These are phyloP conservation scores for Campodea augens DNA, from an alignment of 1,140 invertebrate genomes.

Conservation along the genomic window DNA sequence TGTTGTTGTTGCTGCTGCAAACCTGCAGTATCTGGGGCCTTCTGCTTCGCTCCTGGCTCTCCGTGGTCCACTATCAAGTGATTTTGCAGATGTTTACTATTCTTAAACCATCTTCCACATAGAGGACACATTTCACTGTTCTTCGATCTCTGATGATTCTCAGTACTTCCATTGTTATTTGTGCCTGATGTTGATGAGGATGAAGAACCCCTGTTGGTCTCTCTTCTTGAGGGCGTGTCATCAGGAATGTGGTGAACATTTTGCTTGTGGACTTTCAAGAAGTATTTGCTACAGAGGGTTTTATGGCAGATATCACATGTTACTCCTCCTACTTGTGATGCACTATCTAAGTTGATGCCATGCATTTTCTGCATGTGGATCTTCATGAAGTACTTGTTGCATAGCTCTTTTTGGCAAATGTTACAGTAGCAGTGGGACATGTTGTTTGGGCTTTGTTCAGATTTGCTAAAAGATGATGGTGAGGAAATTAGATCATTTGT, in stretches of 20 bases:
- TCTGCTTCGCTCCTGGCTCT: conserved; percentile 43
- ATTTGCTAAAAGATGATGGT: conserved; percentile 1
- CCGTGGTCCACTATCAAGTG: conserved; percentile 76
- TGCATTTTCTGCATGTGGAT: conserved; percentile 99
- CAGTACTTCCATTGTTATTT: conserved; percentile 30
- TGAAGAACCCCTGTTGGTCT: conserved; percentile 20
- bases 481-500: too few relatives aligned
- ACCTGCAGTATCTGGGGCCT: conserved; percentile 32
- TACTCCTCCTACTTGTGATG: conserved; percentile 74
- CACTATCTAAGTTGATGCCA: conserved; percentile 85
- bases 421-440: conserved; percentile 72
- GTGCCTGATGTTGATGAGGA: conserved; percentile 12
- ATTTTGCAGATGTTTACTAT: conserved; percentile 70
- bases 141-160: conserved; percentile 37
- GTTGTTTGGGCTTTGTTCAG: conserved; percentile 24
- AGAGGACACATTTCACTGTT: conserved; percentile 66
- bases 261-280: conserved; percentile 87
- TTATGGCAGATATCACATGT: conserved; percentile 95
- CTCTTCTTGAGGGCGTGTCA: conserved; percentile 24
- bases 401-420: conserved; percentile 97
- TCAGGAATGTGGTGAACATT: conserved; percentile 90
- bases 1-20: conserved; percentile 13
- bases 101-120: conserved; percentile 71
- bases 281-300: conserved; percentile 93
- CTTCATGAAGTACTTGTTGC: conserved; percentile 99